Evolutionary conservation across 1,140 invertebrate species (phyloP), one percentile per base, ranked within the genome.

Genomic region (Cecropterus lyciades): DNA sequence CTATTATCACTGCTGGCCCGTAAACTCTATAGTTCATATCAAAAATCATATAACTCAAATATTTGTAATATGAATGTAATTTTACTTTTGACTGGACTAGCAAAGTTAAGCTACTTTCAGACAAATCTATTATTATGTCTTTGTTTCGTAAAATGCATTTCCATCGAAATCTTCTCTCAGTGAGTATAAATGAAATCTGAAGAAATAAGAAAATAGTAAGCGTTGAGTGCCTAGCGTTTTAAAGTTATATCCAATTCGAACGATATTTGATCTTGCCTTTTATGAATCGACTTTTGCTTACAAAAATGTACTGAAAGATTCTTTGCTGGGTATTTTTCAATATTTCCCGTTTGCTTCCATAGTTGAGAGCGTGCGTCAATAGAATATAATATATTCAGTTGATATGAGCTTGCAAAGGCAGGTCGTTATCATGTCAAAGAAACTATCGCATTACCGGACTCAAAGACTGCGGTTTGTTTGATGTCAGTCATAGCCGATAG

Each of bases 351-450:
- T 75, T 73, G 66, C 56, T 45, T 59, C 70, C 65, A 72, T 56
- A 67, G 69, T 65, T 57, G 52, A 48, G 48, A 73, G 65, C 73
- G 68, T 72, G 72, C 74, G 69, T 74, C 78, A 79, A 81, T 79
- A 82, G 51, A 84, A 80, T 79, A 82, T 84, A 80, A 91, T 91
- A 79, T 90, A 87, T 87, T 86, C 81, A 77, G 78, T 79, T 75
- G 82, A 82, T 84, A 79, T 82, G 75, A 85, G 65, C 70, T 49
- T 49, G 64, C 70, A 75, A 80, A 80, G 80, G 76, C 79, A 70
- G 75, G 68, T 89, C 84, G 87, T 90, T 90, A 90, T 80, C 86
- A 89, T 87, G 80, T 91, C 88, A 89, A 91, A 89, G 86, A 87
- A 89, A 85, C 85, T 91, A 91, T 91, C 86, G 73, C 70, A 80